phyloP scores from a whole-genome alignment of 2,888 invertebrate species.

The Cyaniris semiargus region DNA sequence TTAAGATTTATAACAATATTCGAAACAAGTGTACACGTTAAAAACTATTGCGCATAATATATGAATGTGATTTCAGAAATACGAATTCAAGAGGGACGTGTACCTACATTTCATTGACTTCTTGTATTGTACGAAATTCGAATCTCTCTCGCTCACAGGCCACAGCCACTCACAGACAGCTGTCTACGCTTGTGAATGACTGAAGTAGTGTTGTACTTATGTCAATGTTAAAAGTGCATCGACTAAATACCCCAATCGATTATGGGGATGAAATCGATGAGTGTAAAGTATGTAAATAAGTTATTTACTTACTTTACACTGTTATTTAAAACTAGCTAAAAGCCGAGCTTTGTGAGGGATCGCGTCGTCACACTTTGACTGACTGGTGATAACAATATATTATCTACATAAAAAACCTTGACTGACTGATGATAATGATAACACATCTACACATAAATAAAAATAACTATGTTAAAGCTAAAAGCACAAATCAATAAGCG shows the following conservation, averaged over 20 bases:
- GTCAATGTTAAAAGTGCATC: no score
- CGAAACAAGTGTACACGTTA: background rate
- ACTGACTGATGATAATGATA: no score
- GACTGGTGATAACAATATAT: no score
- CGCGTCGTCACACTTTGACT: no score
- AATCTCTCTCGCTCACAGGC: slow-evolving; percentile 42
- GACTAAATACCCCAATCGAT: background rate
- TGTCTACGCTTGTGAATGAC: background rate
- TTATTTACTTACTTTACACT: no score
- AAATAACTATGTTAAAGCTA: no score
- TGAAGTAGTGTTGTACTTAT: slow-evolving; percentile 10
- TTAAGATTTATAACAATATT: background rate
- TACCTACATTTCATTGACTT: background rate
- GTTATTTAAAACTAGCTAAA: no score
- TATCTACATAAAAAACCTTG: no score
- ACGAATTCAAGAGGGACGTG: slow-evolving; percentile 1
- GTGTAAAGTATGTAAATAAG: no score
- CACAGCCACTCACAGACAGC: background rate
- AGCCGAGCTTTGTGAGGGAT: no score
- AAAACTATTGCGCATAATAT: background rate
- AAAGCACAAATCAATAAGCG: no score
- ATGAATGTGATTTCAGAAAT: background rate
- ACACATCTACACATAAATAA: no score
- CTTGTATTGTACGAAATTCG: slow-evolving; percentile 39
- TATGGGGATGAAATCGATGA: background rate